Conservation (phyloP, 2,797 vertebrate genomes). For the Mus caroli region DNA sequence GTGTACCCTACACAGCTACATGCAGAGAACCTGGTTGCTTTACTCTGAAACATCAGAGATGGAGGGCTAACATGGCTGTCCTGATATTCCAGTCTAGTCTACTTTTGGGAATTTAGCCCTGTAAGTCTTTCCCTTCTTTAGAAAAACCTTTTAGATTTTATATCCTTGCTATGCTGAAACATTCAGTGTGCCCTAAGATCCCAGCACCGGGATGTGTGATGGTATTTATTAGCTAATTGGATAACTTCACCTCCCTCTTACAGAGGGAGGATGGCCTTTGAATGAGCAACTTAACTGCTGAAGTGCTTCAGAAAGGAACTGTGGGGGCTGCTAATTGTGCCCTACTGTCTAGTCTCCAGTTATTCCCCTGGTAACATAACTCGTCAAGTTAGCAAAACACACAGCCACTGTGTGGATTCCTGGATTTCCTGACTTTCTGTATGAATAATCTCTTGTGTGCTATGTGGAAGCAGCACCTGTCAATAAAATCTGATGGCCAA, state of each 20-base stretch:
- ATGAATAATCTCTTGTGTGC: background rate
- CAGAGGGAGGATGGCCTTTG: background rate
- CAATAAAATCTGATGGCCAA: background rate
- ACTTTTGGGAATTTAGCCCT: conserved; percentile 22
- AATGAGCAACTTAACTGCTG: background rate
- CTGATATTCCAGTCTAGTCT: background rate
- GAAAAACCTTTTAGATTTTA: conserved; percentile 21
- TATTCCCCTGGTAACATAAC: background rate
- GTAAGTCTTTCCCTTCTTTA: background rate
- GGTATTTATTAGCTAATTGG: background rate
- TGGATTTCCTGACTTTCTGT: background rate
- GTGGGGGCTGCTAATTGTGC: background rate
- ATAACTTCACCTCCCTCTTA: background rate
- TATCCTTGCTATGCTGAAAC: background rate
- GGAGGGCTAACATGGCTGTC: background rate
- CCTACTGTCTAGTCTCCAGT: background rate
- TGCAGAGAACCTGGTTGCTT: background rate
- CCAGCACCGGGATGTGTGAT: background rate
- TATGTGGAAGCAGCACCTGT: background rate
- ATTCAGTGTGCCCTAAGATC: background rate
- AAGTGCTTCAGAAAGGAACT: background rate
- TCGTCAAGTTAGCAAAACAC: background rate
- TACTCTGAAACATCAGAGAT: background rate
- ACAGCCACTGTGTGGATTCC: background rate
- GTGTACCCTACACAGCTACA: background rate